Percentiles rank a stretch among this genome's conserved stretches.
These are phyloP conservation scores for Scomber scombrus DNA, from an alignment of 2,113 vertebrate genomes.

Conservation along the genomic window DNA sequence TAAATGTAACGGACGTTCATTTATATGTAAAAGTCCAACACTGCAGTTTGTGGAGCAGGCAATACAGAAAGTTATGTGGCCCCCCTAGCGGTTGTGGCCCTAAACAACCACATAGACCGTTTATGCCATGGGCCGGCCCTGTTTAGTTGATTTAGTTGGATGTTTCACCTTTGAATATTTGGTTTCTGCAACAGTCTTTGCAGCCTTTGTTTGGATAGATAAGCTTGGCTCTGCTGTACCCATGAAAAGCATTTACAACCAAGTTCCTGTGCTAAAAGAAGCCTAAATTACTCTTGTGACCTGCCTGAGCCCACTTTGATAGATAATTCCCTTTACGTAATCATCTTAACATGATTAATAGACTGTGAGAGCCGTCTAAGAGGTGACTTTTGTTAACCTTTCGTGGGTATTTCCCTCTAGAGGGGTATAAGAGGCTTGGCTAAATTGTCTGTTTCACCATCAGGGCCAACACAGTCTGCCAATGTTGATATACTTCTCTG, in stretches of 20 bases:
- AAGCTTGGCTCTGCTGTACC: slow-evolving; percentile 40
- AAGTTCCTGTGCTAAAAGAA: slow-evolving; percentile 51
- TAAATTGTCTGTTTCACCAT: slow-evolving; percentile 67
- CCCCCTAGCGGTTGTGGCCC: no score
- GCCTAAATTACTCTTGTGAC: slow-evolving; percentile 61
- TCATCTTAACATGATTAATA: slow-evolving; percentile 79
- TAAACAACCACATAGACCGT: no score
- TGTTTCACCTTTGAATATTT: slow-evolving; percentile 22
- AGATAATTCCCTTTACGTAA: slow-evolving; percentile 77
- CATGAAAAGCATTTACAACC: slow-evolving; percentile 54
- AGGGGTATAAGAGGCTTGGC: slow-evolving; percentile 67
- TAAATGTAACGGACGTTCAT: no score
- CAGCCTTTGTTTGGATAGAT: slow-evolving; percentile 36
- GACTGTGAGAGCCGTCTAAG: slow-evolving; percentile 63
- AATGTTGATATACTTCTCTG: slow-evolving; percentile 57
- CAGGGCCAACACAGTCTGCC: slow-evolving; percentile 44
- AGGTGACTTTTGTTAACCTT: slow-evolving; percentile 79
- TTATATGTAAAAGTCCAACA: no score
- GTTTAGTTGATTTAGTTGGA: neutral
- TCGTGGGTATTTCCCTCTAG: slow-evolving; percentile 67
- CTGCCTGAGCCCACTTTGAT: slow-evolving; percentile 56
- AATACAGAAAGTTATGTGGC: no score
- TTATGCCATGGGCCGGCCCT: no score
- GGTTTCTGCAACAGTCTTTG: slow-evolving; percentile 25
- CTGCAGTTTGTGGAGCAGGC: no score